These are phyloP conservation scores for Hermetia illucens DNA, from an alignment of 1,140 invertebrate genomes.

Conservation along the genomic window DNA sequence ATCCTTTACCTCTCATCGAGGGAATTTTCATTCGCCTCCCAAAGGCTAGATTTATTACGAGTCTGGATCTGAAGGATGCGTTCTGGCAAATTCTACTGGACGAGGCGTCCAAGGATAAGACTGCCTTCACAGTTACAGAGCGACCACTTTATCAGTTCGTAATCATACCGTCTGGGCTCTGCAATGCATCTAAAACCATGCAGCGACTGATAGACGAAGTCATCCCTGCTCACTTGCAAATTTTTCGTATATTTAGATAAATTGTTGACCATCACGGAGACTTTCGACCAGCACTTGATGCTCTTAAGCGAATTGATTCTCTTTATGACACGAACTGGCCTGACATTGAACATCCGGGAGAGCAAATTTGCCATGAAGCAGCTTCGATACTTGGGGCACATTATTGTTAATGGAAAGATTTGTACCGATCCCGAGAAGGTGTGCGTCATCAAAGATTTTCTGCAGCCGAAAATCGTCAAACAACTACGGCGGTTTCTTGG, in stretches of 20 bases:
- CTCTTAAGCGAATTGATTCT: too few relatives aligned
- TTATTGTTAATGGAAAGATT: slow-evolving; percentile 7
- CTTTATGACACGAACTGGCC: too few relatives aligned
- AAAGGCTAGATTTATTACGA: not conserved
- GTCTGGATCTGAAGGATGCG: too few relatives aligned
- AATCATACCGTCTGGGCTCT: slow-evolving; percentile 25
- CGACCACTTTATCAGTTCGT: slow-evolving; percentile 20
- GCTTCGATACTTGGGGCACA: slow-evolving; percentile 16
- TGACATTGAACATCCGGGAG: too few relatives aligned
- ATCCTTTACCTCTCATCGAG: slow-evolving; percentile 3
- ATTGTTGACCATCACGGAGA: not conserved
- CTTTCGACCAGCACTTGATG: too few relatives aligned
- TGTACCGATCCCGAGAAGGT: slow-evolving; percentile 6
- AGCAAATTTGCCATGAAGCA: slow-evolving; percentile 10
- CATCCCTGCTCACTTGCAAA: too few relatives aligned
- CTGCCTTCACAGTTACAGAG: slow-evolving; percentile 26
- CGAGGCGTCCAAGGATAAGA: slow-evolving; percentile 15
- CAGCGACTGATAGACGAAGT: too few relatives aligned
- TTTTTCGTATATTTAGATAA: slow-evolving; percentile 7
- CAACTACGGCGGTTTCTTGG: slow-evolving; percentile 29
- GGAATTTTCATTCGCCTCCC: slow-evolving; percentile 2
- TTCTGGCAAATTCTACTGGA: too few relatives aligned
- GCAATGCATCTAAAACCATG: too few relatives aligned
- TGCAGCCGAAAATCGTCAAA: slow-evolving; percentile 13
- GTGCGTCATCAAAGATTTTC: slow-evolving; percentile 9